Conservation (phyloP, 2,113 vertebrate species). For the Stigmatopora argus region DNA sequence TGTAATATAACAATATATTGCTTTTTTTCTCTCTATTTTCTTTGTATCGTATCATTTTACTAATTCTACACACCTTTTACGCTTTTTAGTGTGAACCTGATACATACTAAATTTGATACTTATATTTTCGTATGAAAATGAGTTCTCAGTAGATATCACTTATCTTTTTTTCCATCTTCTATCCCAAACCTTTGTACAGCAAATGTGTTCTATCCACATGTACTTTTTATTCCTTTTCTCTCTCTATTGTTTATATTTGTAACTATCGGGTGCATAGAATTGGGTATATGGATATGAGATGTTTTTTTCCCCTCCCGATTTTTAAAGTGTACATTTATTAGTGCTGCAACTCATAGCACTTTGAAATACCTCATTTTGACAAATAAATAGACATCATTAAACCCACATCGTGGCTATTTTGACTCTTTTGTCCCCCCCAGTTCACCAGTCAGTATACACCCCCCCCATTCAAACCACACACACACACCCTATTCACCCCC, state of each 20-base stretch:
- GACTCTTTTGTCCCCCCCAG: conserved; percentile 19
- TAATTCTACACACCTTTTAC: conserved; percentile 98
- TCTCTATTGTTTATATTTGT: conserved; percentile 96
- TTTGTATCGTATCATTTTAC: conserved; percentile 86
- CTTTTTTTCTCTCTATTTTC: conserved; percentile 69
- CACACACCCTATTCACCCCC: not conserved
- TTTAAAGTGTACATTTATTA: conserved; percentile 87
- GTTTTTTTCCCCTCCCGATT: conserved; percentile 69
- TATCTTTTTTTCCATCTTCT: conserved; percentile 75
- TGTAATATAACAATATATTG: conserved; percentile 94
- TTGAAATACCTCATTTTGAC: conserved; percentile 99
- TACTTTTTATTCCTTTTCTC: conserved; percentile 73
- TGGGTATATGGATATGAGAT: conserved; percentile 92
- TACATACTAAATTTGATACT: conserved; percentile 99
- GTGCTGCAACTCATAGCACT: conserved; percentile 99
- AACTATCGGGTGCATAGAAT: conserved; percentile 98
- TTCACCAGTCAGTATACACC: too few relatives aligned
- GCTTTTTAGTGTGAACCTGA: conserved; percentile 98
- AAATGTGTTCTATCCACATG: conserved; percentile 92
- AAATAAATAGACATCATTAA: conserved; percentile 95
- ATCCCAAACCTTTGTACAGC: conserved; percentile 98
- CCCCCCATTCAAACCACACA: too few relatives aligned
- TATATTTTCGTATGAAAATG: conserved; percentile 99
- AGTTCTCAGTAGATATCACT: conserved; percentile 99
- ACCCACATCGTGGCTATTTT: conserved; percentile 15